A percentile compares a stretch with the other conserved stretches of the same genome.
Evolutionary conservation across 1,140 invertebrate genomes (phyloP).

Genomic region (Caenorhabditis elegans): DNA sequence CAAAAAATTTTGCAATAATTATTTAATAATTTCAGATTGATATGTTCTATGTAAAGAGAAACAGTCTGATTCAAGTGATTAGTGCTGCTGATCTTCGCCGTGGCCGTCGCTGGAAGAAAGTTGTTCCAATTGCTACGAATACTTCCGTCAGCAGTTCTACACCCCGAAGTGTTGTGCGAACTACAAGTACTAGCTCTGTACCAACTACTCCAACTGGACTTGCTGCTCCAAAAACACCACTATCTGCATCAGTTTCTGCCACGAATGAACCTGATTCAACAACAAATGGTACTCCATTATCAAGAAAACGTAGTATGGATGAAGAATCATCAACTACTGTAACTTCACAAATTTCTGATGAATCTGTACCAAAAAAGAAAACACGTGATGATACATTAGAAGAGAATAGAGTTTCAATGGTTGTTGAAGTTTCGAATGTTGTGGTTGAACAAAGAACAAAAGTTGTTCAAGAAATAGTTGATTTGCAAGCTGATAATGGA

Average conservation of each 20-base stretch:
- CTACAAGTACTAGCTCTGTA: not conserved
- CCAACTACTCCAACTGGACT: not conserved
- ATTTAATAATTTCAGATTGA: not conserved
- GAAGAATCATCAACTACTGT: not conserved
- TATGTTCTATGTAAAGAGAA: constrained; percentile 13
- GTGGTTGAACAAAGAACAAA: not conserved
- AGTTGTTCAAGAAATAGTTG: not conserved
- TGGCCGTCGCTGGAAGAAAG: not conserved
- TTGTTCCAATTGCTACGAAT: not conserved
- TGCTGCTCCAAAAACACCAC: not conserved
- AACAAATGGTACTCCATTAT: not conserved
- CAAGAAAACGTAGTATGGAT: not conserved
- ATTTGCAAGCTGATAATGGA: not conserved
- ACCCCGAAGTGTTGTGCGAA: not conserved
- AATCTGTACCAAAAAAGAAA: not conserved
- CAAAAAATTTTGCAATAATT: not conserved
- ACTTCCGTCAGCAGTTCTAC: no score
- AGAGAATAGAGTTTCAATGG: not conserved
- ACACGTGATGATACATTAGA: not conserved
- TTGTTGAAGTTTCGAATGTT: not conserved
- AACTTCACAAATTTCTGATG: not conserved
- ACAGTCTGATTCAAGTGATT: not conserved
- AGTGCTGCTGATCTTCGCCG: not conserved
- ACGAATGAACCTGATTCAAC: not conserved
- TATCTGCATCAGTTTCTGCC: not conserved